These are phyloP conservation scores for Campoplex nolae DNA, from an alignment of 2,888 invertebrate species.

Conservation along the genomic window DNA sequence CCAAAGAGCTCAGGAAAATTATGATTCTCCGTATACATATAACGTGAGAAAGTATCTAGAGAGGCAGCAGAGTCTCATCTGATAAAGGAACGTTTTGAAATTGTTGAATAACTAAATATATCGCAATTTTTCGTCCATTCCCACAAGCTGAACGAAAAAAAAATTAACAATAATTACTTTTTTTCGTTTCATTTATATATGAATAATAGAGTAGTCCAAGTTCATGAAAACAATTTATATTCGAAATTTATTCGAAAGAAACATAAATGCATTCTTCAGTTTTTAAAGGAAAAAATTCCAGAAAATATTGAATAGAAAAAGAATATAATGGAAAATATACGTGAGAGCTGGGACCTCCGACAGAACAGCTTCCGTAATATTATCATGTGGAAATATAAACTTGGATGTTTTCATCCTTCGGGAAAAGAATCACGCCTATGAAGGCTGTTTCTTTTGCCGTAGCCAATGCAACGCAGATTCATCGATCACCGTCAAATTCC, in stretches of 20 bases:
- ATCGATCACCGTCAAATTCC: constrained; percentile 71
- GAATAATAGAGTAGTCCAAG: not conserved
- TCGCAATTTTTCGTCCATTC: not conserved
- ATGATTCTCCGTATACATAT: not conserved
- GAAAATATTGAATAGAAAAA: not conserved
- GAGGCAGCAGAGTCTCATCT: too few relatives aligned
- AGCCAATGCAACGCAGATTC: constrained; percentile 53
- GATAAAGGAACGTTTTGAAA: not conserved
- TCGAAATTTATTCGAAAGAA: not conserved
- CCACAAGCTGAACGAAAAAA: not conserved
- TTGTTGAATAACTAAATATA: not conserved
- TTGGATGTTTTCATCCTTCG: constrained; percentile 1
- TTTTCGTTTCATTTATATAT: not conserved
- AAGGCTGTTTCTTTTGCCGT: not conserved
- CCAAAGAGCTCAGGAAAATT: not conserved
- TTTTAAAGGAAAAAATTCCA: not conserved
- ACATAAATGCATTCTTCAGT: not conserved
- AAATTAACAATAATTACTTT: not conserved
- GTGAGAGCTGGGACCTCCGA: not conserved
- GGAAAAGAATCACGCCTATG: constrained; percentile 39
- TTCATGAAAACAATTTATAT: not conserved
- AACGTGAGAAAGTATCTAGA: not conserved
- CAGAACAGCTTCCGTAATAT: not conserved
- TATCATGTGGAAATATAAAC: not conserved
- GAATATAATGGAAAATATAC: not conserved